These are phyloP conservation scores for Lacerta bilineata DNA, from an alignment of 2,797 vertebrate species.

Conservation along the genomic window DNA sequence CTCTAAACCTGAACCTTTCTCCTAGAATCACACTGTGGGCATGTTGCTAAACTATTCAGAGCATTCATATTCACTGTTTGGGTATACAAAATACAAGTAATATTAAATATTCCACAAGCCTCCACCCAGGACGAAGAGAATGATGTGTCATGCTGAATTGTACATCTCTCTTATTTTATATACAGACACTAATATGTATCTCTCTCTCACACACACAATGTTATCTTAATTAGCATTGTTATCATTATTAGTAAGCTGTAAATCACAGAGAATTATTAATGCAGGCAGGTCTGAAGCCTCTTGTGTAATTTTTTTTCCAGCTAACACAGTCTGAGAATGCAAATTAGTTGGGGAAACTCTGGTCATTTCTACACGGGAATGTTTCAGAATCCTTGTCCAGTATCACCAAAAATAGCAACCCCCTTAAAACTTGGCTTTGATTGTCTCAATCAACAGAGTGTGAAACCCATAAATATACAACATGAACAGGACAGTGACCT, in stretches of 20 bases:
- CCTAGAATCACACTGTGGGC: not conserved
- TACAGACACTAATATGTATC: not conserved
- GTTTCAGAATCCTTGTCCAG: not conserved
- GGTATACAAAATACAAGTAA: not conserved
- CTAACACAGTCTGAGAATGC: not conserved
- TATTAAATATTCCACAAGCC: not conserved
- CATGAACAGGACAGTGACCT: not conserved
- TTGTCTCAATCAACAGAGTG: not conserved
- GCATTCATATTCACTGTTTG: not conserved
- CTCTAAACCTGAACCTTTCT: not conserved
- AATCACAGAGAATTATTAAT: not conserved
- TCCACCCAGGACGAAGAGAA: not conserved
- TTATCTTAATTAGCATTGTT: slow-evolving; percentile 12
- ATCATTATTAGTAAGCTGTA: slow-evolving; percentile 7
- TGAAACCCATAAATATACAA: not conserved
- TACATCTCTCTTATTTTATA: not conserved
- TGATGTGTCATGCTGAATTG: not conserved
- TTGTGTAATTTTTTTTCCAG: not conserved
- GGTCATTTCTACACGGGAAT: too few species aligned
- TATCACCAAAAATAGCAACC: too few species aligned
- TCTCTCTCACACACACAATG: not conserved
- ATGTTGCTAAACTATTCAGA: not conserved
- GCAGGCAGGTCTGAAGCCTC: not conserved
- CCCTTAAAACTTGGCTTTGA: not conserved
- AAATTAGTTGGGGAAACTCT: not conserved